A percentile compares a stretch with the other conserved stretches of the same genome.
Evolutionary conservation across 2,888 invertebrate species (phyloP).

Genomic region (Suillia variegata): DNA sequence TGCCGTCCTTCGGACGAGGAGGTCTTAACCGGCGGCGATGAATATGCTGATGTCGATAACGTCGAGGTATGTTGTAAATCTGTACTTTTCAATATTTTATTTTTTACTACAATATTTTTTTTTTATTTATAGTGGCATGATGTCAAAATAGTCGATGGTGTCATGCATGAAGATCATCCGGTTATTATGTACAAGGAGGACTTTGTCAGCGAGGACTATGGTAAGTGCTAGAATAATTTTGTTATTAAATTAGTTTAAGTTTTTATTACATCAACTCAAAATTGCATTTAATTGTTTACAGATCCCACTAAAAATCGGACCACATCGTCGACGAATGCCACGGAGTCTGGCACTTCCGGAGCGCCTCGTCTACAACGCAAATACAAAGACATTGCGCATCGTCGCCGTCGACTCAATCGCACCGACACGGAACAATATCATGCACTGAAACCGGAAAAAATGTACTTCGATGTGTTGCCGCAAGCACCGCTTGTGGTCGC

Average conservation of each 20-base stretch:
- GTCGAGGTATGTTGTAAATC: slow-evolving; percentile 52
- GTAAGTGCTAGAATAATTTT: slow-evolving; percentile 41
- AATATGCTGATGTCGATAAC: slow-evolving; percentile 44
- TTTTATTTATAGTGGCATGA: slow-evolving; percentile 41
- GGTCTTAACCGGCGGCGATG: slow-evolving; percentile 28
- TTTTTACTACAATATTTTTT: not conserved
- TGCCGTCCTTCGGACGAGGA: slow-evolving; percentile 22
- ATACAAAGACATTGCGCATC: slow-evolving; percentile 35
- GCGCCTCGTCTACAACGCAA: too few species aligned
- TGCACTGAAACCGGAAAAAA: slow-evolving; percentile 40
- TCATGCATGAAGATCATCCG: slow-evolving; percentile 49
- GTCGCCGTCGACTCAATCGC: slow-evolving; percentile 38
- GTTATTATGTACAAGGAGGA: slow-evolving; percentile 57
- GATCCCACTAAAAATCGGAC: not conserved
- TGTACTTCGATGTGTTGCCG: slow-evolving; percentile 50
- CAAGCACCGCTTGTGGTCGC: slow-evolving; percentile 40
- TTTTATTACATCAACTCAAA: not conserved
- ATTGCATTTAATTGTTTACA: too few species aligned
- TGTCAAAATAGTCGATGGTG: slow-evolving; percentile 41
- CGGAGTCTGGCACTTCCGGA: not conserved
- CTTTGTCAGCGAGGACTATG: slow-evolving; percentile 55
- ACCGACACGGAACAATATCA: slow-evolving; percentile 29
- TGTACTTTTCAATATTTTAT: not conserved
- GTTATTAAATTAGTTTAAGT: slow-evolving; percentile 6
- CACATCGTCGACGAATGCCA: too few species aligned